Evolutionary conservation across 2,797 vertebrate genomes (phyloP).

Genomic region (Enteromius viviparus): DNA sequence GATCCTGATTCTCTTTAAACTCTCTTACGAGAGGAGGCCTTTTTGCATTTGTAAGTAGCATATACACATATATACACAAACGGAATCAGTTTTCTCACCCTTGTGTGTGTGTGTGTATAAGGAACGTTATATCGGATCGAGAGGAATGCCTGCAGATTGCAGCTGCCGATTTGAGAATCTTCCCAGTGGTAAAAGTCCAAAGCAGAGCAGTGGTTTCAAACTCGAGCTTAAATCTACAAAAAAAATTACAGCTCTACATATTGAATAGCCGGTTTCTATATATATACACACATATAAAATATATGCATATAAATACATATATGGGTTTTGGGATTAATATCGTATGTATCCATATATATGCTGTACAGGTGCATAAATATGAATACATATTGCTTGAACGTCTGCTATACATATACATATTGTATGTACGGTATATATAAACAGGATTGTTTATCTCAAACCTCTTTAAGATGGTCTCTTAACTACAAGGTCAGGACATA

Average conservation of each 20-base stretch:
- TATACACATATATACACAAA: conserved; percentile 73
- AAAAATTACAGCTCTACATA: conserved; percentile 95
- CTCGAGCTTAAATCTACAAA: conserved; percentile 96
- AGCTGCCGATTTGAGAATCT: conserved; percentile 87
- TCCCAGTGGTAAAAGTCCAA: conserved; percentile 72
- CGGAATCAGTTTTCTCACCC: conserved; percentile 72
- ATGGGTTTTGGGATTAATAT: conserved; percentile 80
- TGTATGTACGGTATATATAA: conserved; percentile 96
- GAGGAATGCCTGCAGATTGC: conserved; percentile 91
- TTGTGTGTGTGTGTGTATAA: conserved; percentile 55
- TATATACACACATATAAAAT: conserved; percentile 83
- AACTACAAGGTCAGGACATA: conserved; percentile 85
- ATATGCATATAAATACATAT: conserved; percentile 87
- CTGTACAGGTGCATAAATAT: conserved; percentile 72
- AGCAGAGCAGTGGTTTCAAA: conserved; percentile 90
- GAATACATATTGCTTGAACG: conserved; percentile 79
- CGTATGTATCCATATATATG: conserved; percentile 83
- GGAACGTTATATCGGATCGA: conserved; percentile 72
- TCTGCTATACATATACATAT: conserved; percentile 90
- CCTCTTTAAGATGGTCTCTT: conserved; percentile 89
- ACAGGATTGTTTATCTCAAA: conserved; percentile 95
- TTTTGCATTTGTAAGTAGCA: conserved; percentile 81
- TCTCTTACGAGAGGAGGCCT: conserved; percentile 79
- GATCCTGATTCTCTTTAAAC: conserved; percentile 76
- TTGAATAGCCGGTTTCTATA: conserved; percentile 81